Base-by-base conservation (phyloP, 35 echinoderm and acorn worm genomes). In the Diadema setosum region DNA sequence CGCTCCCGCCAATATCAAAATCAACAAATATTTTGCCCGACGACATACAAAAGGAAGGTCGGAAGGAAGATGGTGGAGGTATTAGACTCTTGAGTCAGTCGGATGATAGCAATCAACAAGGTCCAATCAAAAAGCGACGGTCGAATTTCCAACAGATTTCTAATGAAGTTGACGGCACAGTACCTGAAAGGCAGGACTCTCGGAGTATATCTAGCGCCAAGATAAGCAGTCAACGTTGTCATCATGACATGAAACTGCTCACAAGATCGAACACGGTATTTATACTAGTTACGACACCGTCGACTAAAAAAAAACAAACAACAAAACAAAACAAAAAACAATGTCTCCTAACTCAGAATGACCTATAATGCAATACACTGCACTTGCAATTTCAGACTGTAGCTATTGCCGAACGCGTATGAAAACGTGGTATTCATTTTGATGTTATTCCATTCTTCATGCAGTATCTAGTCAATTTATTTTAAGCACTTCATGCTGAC, bases 211-310 rank as follows among this genome's bases (percentile, higher is more conserved):
- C 73, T 1, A 44, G 73, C 44, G 36, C 12, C 23, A 6, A n/a
- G 20, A 5, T 3, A 2, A 44, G 73, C 40, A 78, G 37, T 36
- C 29, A 42, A 44, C 35, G 73, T 6, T 41, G 37, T 41, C 40
- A 35, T 15, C 35, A 78, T 26, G 73, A 78, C 9, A 18, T 78
- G 20, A 39, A 20, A 44, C 73, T 78, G 33, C 18, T 33, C 73
- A n/a, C 73, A 44, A 78, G 73, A 78, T 78, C 73, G 24, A 78
- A 78, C 44, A 78, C 73, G 16, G 73, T 78, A 78, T 41, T 9
- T 30, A 0, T n/a, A n/a, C n/a, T n/a, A n/a, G n/a, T n/a, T n/a
- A n/a, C n/a, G n/a, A n/a, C n/a, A n/a, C n/a, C n/a, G n/a, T n/a
- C n/a, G n/a, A n/a, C n/a, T n/a, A n/a, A n/a, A n/a, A n/a, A n/a